A percentile compares a stretch with the other conserved stretches of the same genome.
Evolutionary conservation across 64 coral and sea anemone genomes (phyloP).

Genomic region (Montipora cactus): DNA sequence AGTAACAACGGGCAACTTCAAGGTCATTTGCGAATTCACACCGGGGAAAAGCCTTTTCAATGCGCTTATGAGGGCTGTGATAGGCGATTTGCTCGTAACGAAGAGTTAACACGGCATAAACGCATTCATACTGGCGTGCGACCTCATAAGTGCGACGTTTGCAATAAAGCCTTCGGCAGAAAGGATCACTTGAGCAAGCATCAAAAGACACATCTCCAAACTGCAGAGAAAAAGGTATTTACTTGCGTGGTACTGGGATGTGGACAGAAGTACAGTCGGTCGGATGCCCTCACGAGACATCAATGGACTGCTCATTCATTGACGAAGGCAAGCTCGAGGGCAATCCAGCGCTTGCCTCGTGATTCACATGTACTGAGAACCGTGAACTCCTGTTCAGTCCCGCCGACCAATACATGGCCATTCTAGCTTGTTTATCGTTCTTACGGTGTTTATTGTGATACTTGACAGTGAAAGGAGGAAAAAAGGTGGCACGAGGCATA

Average conservation of each 20-base stretch:
- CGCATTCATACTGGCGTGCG: slow-evolving; percentile 94
- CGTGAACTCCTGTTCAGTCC: slow-evolving; percentile 20
- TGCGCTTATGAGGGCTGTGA: slow-evolving; percentile 87
- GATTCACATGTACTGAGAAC: slow-evolving; percentile 14
- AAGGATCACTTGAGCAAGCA: slow-evolving; percentile 98
- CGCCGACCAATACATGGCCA: slow-evolving; percentile 7
- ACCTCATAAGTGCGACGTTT: slow-evolving; percentile 93
- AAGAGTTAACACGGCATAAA: slow-evolving; percentile 94
- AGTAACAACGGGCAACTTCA: slow-evolving; percentile 97
- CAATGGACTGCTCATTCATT: slow-evolving; percentile 87
- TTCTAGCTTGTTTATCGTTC: slow-evolving; percentile 12
- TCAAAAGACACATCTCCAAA: slow-evolving; percentile 93
- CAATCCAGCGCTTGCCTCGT: slow-evolving; percentile 52
- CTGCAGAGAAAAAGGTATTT: slow-evolving; percentile 85
- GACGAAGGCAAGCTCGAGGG: slow-evolving; percentile 56
- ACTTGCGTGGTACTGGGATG: slow-evolving; percentile 78
- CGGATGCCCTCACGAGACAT: slow-evolving; percentile 86
- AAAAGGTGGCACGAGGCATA: neutral
- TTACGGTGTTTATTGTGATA: slow-evolving; percentile 24
- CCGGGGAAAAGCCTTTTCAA: slow-evolving; percentile 87
- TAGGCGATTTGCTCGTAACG: slow-evolving; percentile 92
- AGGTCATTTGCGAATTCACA: slow-evolving; percentile 96
- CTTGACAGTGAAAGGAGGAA: neutral
- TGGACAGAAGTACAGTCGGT: slow-evolving; percentile 90
- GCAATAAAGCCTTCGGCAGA: slow-evolving; percentile 95